Conservation (phyloP, 2,113 vertebrate genomes). For the Saccopteryx leptura region DNA sequence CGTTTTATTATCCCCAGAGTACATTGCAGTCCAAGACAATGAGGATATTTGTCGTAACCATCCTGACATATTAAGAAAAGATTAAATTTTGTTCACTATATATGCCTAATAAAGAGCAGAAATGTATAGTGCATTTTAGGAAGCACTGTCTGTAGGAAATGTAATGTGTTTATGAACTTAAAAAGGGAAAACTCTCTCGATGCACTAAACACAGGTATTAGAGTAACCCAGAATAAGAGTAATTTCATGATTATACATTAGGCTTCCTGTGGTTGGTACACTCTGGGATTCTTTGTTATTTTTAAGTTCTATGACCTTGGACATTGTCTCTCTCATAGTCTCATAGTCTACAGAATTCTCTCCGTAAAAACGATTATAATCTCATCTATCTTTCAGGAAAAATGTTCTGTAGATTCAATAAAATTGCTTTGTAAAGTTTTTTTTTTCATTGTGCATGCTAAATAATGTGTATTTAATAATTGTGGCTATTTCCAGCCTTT, state of each 20-base stretch:
- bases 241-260: background rate
- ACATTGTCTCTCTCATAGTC: background rate
- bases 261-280: background rate
- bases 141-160: background rate
- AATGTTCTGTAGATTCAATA: background rate
- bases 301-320: conserved; percentile 1
- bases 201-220: background rate
- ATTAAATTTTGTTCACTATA: background rate
- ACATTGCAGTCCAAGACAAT: background rate
- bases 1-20: background rate
- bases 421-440: background rate
- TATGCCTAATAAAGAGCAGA: background rate
- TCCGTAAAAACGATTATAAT: background rate
- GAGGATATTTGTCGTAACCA: background rate
- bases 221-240: background rate
- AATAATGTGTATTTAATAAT: conserved; percentile 19
- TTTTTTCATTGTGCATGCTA: background rate
- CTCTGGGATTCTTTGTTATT: background rate
- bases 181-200: background rate
- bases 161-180: conserved; percentile 10
- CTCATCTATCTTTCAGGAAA: background rate
- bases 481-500: background rate
- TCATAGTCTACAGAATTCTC: background rate
- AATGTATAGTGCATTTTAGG: background rate
- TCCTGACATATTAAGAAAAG: background rate